A percentile compares a stretch with the other conserved stretches of the same genome.
phyloP scores from a whole-genome alignment of 1,140 invertebrate species.

The Zaprionus vittiger region DNA sequence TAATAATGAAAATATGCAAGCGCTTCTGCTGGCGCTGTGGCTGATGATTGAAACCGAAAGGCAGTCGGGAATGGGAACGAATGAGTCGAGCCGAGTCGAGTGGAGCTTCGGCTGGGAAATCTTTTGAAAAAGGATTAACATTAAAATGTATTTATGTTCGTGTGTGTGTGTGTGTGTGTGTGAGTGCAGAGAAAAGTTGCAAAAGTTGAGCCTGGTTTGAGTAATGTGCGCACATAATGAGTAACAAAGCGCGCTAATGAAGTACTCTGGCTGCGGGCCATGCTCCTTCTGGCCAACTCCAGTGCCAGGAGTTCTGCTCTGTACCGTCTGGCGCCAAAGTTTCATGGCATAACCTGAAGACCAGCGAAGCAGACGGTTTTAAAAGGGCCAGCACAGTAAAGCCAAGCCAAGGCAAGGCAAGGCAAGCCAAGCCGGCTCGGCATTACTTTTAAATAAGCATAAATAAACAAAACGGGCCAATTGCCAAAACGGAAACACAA shows the following conservation, averaged over 20 bases:
- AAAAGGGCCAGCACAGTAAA: neutral
- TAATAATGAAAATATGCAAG: slow-evolving; percentile 81
- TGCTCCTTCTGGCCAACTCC: slow-evolving; percentile 53
- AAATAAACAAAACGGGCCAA: slow-evolving; percentile 38
- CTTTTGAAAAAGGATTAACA: slow-evolving; percentile 82
- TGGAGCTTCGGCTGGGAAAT: slow-evolving; percentile 32
- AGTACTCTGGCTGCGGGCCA: slow-evolving; percentile 64
- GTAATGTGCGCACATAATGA: slow-evolving; percentile 78
- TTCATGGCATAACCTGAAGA: slow-evolving; percentile 19
- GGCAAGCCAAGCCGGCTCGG: neutral
- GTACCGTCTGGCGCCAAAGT: slow-evolving; percentile 27
- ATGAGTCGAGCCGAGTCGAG: slow-evolving; percentile 17
- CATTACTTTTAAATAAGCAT: slow-evolving; percentile 36
- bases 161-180: slow-evolving; percentile 34
- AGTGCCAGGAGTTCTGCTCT: neutral
- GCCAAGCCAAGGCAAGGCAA: neutral
- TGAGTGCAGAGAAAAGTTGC: slow-evolving; percentile 55
- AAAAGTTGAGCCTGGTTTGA: slow-evolving; percentile 56
- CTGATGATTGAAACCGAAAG: slow-evolving; percentile 78
- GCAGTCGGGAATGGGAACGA: slow-evolving; percentile 24
- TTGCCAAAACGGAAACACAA: slow-evolving; percentile 44
- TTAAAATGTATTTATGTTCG: slow-evolving; percentile 56
- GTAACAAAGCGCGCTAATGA: slow-evolving; percentile 80
- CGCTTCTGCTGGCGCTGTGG: slow-evolving; percentile 54
- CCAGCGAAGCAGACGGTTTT: slow-evolving; percentile 6